Evolutionary conservation across 2,888 invertebrate genomes (phyloP).

Genomic region (Diaphora mendica): DNA sequence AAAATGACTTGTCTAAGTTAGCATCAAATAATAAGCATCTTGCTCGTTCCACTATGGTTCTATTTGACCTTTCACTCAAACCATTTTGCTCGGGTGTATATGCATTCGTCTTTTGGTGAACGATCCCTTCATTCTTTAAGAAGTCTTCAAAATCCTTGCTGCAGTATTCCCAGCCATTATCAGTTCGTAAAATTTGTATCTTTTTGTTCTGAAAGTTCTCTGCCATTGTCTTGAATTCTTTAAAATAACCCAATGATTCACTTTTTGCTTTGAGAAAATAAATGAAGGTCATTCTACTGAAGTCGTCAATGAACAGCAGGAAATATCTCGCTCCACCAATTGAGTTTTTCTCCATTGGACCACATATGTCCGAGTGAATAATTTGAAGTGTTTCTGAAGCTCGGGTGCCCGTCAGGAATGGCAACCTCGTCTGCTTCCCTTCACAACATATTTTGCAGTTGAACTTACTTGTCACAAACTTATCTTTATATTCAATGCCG

Average conservation of each 20-base stretch:
- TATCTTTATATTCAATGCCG: conserved; percentile 15
- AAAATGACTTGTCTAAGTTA: too few relatives aligned
- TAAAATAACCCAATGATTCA: background rate
- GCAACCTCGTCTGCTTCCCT: conserved; percentile 6
- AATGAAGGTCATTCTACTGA: background rate
- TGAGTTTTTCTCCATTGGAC: background rate
- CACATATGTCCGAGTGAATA: conserved; percentile 20
- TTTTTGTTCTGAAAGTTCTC: too few relatives aligned
- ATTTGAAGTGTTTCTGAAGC: conserved; percentile 8
- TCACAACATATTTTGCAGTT: conserved; percentile 16
- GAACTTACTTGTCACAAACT: background rate
- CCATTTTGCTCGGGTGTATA: too few relatives aligned
- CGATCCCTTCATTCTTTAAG: too few relatives aligned
- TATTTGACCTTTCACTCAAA: too few relatives aligned
- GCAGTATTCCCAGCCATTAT: too few relatives aligned
- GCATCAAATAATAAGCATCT: too few relatives aligned
- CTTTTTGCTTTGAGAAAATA: conserved; percentile 4
- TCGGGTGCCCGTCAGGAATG: conserved; percentile 13
- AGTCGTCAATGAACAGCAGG: conserved; percentile 1
- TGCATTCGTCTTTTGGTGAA: too few relatives aligned
- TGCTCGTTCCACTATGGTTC: too few relatives aligned
- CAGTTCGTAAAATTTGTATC: too few relatives aligned
- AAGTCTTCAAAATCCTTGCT: too few relatives aligned
- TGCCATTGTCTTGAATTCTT: too few relatives aligned
- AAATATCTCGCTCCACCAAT: background rate